Evolutionary conservation across 2,797 vertebrate species (phyloP), one percentile per base, ranked within the genome.

Genomic region (Sebastiscus albofasciatus): DNA sequence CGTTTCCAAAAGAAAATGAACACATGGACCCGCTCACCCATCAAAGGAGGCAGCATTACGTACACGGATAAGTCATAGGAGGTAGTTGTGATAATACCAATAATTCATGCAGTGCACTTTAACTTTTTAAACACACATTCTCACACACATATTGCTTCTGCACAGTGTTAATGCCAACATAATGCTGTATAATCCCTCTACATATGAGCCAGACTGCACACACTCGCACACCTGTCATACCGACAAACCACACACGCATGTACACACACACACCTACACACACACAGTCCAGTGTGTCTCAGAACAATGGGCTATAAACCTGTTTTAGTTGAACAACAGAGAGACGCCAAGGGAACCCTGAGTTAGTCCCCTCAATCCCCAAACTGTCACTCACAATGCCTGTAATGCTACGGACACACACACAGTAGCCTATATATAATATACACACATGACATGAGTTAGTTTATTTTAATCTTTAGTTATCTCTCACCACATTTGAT

Each of bases 301-400:
- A 95, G 95, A 97, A 98, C 96, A 97, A 94, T 93, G 85, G 74
- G 67, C 77, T 79, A 84, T 93, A 89, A 93, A 94, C 76, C 75
- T 87, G 88, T 90, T 90, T 90, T 87, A 90, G 90, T 72, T 91
- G 73, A 81, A 83, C 90, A 89, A 81, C 71, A 70, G n/a, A 86
- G 86, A 82, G 91, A 87, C 72, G 83, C 86, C 75, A 90, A 67
- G 77, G 60, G 27, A 79, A 64, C 75, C 65, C 34, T 0, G 33
- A 80, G 27, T 18, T 68, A 36, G 88, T 86, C 88, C 86, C 46
- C 59, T 58, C 58, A 67, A 80, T 82, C 83, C 80, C 60, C 34
- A 16, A 4, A 46, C 77, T 82, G 83, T 77, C 84, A 81, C 46
- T 87, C 84, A 81, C 72, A 69, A 3, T 22, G 18, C 49, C 52